Evolutionary conservation across 2,797 vertebrate species (phyloP), one percentile per base, ranked within the genome.

Genomic region (Knipowitschia caucasica): DNA sequence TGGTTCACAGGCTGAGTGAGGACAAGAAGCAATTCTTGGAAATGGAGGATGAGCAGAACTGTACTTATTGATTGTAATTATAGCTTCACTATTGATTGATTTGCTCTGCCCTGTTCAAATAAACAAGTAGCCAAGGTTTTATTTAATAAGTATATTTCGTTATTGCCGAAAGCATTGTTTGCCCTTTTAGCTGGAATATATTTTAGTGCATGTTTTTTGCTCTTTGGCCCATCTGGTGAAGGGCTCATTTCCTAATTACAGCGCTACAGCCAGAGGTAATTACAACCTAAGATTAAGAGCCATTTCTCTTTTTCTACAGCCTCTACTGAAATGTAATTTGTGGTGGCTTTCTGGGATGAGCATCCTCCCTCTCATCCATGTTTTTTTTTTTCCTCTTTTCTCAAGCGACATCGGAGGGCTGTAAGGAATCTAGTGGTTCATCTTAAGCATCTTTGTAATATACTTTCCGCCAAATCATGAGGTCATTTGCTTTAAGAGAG

Each of bases 191-290:
- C 65, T 34, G 29, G 8, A 46, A 35, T n/a, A 67, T 27, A 56
- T 38, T 24, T 49, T 11, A 15, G 33, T 69, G 47, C 24, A 44
- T 39, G 47, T 36, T 70, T 59, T 58, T 31, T 52, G 42, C 55
- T 72, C 63, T 72, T 49, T 44, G 74, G 63, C 66, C 66, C 64
- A 73, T 79, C 69, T 71, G 76, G 73, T 86, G 87, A 71, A 84
- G 81, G 83, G 71, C 79, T 88, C 82, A 85, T 89, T 88, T 84
- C 76, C 83, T 84, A 87, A 89, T 90, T 86, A 89, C 87, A 89
- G 82, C 73, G 72, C 78, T 75, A 43, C 25, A 84, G 74, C 79
- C 80, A 77, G 74, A 85, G 80, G 82, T 90, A 91, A 91, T 91
- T 90, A 89, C 83, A 90, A 84, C 86, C 80, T 88, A 76, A 83